Base-by-base conservation (phyloP, 2,797 vertebrate genomes). In the Pangasius krempfi region DNA sequence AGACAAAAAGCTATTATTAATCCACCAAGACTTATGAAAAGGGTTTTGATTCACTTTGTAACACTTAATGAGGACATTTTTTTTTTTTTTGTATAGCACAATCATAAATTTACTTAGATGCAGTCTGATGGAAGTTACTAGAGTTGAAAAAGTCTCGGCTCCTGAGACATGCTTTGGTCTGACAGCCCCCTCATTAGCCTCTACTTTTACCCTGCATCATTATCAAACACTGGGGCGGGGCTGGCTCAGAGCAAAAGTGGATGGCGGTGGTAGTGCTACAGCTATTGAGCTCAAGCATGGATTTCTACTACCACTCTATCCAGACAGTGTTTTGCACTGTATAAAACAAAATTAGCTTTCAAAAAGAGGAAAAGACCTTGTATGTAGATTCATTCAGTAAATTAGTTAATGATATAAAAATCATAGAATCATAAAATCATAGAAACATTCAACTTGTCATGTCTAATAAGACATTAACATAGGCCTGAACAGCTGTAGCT, bases 21-120 rank as follows among this genome's bases (percentile, higher is more conserved):
- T 4, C 4, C 5, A 76, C 73, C 25, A 50, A 12, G 44, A 75
- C 72, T 72, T 70, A 20, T 3, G 16, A 40, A 54, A 54, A 78
- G 14, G 18, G 16, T 58, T 54, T 80, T 22, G 30, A 20, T 58
- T 58, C 18, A 37, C 18, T 22, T 22, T 1, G 18, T 80, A 80
- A 33, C 12, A 52, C 27, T 52, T 52, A 52, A 8, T 25, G 20
- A 44, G 75, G 10, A 58, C 16, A 33, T 2, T 20, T 56, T 37
- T 56, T 37, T 37, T 5, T 33, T 54, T 33, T 81, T 79, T 9
- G 18, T 85, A 30, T n/a, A 80, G 47, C 84, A 87, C 86, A 70
- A 83, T 89, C 89, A 88, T 86, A 87, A 58, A 47, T 54, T 88
- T 86, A 64, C 68, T 87, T 84, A 70, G 82, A 86, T 30, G 80